A percentile compares a stretch with the other conserved stretches of the same genome.
Evolutionary conservation across 2,113 vertebrate genomes (phyloP).

Genomic region (Peucedramus taeniatus): DNA sequence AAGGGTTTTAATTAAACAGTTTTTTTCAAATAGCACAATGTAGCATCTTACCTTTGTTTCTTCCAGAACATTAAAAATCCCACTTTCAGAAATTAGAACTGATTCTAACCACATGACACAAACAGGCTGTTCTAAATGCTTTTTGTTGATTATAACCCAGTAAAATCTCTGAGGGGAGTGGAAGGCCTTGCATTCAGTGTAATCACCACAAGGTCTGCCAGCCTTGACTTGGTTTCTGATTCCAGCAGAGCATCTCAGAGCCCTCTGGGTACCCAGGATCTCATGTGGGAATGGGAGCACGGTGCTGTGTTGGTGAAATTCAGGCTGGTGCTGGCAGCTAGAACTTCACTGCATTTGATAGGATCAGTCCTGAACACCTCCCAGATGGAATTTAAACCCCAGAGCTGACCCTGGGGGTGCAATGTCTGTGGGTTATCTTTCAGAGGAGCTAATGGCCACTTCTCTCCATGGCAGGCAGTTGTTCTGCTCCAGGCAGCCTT

Average conservation of each 20-base stretch:
- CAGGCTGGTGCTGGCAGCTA: not conserved
- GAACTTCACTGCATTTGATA: not conserved
- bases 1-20: not conserved
- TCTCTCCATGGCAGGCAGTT: constrained; percentile 64
- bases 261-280: not conserved
- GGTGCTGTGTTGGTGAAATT: not conserved
- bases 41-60: not conserved
- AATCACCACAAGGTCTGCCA: not conserved
- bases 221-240: not conserved
- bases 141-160: not conserved
- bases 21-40: not conserved
- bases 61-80: not conserved
- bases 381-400: not conserved
- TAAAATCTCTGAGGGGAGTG: not conserved
- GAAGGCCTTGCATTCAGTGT: not conserved
- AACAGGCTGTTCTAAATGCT: not conserved
- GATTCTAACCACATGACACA: not conserved
- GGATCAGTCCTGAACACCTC: not conserved
- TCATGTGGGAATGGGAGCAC: not conserved
- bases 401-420: not conserved
- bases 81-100: not conserved
- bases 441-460: not conserved
- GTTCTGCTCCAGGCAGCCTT: constrained; percentile 79
- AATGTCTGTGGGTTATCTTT: not conserved
- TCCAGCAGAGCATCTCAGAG: not conserved